phyloP scores from a whole-genome alignment of 2,888 invertebrate species.

The Chrysodeixis includens region DNA sequence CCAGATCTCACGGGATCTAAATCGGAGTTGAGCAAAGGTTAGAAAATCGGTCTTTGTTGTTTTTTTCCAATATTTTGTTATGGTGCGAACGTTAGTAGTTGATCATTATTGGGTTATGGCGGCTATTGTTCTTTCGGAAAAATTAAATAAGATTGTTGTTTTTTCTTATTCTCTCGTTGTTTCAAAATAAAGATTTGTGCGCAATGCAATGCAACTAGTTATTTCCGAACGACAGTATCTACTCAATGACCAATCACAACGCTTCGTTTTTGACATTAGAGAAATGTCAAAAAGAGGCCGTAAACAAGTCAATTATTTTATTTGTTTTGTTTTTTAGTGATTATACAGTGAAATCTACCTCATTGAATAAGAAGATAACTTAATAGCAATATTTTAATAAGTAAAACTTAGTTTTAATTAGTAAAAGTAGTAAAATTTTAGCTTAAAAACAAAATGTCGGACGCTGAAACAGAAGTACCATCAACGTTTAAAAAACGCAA shows the following conservation, averaged over 20 bases:
- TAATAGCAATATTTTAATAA: neutral
- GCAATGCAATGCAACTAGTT: too few species aligned
- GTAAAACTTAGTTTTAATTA: neutral
- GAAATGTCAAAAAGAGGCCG: neutral
- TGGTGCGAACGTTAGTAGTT: too few species aligned
- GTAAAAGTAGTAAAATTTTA: conserved; percentile 11
- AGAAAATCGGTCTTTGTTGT: too few species aligned
- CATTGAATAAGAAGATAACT: neutral
- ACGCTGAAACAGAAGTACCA: conserved; percentile 75
- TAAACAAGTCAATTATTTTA: neutral
- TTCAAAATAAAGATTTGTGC: too few species aligned
- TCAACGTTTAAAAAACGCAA: conserved; percentile 91
- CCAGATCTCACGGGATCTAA: too few species aligned
- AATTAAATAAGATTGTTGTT: too few species aligned
- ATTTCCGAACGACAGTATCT: neutral
- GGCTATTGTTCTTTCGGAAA: too few species aligned
- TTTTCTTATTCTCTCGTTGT: too few species aligned
- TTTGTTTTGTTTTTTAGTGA: neutral
- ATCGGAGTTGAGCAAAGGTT: too few species aligned
- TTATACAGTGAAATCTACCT: neutral
- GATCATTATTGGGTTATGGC: too few species aligned
- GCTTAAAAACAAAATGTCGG: conserved; percentile 73
- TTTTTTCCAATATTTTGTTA: too few species aligned
- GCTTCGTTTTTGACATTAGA: neutral
- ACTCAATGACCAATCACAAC: neutral